These are phyloP conservation scores for Danaus plexippus DNA, from an alignment of 1,140 invertebrate species.

Conservation along the genomic window DNA sequence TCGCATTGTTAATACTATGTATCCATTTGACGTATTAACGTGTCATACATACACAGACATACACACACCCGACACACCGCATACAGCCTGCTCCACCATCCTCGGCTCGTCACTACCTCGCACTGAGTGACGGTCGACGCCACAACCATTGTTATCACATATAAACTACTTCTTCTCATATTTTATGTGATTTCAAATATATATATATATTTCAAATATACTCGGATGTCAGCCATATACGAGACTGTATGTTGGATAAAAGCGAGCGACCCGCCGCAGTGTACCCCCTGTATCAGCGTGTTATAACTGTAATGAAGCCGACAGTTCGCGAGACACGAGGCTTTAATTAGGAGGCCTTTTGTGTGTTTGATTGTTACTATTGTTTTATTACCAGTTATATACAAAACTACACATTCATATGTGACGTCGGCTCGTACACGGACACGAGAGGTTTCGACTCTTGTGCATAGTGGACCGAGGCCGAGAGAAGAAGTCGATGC, in stretches of 20 bases:
- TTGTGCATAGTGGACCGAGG: too few relatives aligned
- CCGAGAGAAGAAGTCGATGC: too few relatives aligned
- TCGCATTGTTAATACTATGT: constrained; percentile 54
- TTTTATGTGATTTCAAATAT: too few relatives aligned
- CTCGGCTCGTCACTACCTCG: too few relatives aligned
- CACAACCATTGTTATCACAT: too few relatives aligned
- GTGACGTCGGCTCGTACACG: background rate
- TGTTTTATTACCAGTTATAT: constrained; percentile 1
- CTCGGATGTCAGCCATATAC: background rate
- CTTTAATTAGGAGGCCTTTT: constrained; percentile 17
- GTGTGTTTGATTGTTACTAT: constrained; percentile 7
- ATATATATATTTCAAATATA: constrained; percentile 13
- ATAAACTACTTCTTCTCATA: too few relatives aligned
- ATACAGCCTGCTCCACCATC: constrained; percentile 24
- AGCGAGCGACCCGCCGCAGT: too few relatives aligned
- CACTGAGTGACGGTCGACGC: too few relatives aligned
- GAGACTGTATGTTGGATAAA: background rate
- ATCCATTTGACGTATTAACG: constrained; percentile 60
- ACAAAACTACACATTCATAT: background rate
- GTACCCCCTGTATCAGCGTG: constrained; percentile 7
- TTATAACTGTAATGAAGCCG: constrained; percentile 17
- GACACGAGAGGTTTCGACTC: too few relatives aligned
- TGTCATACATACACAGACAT: constrained; percentile 1
- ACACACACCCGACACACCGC: constrained; percentile 11
- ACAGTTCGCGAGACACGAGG: constrained; percentile 6